These are phyloP conservation scores for Gnathonemus echidnorhynchus DNA, from an alignment of 2,113 vertebrate genomes.

Conservation along the genomic window DNA sequence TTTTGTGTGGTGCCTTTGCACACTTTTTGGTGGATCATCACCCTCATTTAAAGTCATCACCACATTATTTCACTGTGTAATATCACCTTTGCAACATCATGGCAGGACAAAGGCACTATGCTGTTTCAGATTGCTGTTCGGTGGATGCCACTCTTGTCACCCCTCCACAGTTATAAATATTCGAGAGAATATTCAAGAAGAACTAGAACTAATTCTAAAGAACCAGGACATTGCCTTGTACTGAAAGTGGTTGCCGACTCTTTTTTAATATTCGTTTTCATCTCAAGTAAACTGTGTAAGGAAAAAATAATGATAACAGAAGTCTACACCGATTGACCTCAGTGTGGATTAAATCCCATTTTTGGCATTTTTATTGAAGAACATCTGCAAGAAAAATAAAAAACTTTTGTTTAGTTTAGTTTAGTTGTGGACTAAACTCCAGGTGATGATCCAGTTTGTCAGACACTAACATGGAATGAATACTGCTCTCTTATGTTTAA, in stretches of 20 bases:
- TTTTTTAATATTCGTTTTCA: neutral
- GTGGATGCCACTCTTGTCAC: neutral
- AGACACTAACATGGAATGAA: neutral
- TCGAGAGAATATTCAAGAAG: neutral
- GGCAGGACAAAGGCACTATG: neutral
- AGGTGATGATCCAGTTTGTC: neutral
- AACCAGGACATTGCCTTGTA: neutral
- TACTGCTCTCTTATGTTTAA: neutral
- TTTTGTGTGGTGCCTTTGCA: neutral
- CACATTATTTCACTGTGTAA: neutral
- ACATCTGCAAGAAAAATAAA: neutral
- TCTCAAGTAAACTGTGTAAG: neutral
- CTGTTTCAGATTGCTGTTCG: neutral
- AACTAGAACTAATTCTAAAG: neutral
- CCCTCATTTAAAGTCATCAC: neutral
- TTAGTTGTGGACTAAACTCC: neutral
- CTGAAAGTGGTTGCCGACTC: neutral
- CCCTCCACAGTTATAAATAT: neutral
- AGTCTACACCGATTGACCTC: neutral
- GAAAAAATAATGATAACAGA: neutral
- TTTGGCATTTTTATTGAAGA: neutral
- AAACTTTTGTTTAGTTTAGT: neutral
- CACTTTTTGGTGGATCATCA: neutral
- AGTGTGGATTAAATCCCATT: neutral
- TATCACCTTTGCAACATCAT: neutral